Evolutionary conservation across 2,888 invertebrate species (phyloP), one percentile per base, ranked within the genome.

Genomic region (Mesopsocus fuscifrons): DNA sequence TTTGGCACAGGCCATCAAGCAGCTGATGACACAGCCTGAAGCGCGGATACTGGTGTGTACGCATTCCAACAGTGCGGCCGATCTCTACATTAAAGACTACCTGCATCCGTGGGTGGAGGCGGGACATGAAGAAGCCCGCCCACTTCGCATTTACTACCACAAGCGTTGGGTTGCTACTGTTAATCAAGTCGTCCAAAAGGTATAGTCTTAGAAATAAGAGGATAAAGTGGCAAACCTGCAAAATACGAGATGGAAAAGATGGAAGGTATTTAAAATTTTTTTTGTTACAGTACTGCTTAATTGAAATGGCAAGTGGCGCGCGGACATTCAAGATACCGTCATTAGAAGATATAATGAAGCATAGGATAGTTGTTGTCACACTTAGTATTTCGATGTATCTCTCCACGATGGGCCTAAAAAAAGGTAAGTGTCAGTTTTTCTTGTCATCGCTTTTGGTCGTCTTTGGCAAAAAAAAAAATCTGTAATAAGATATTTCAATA

Each of bases 21-120:
- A 77, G 52, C 62, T 82, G 33, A 59, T 80, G 22, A 58, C 65
- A 8, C 73, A 77, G 52, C 63, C 69, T 0, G 66, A 71, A 16
- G 72, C 76, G 20, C 69, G 76, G 53, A 74, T 87, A 42, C 65
- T 87, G 47, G 75, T 87, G 42, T 87, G 85, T 57, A 85, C 85
- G 2, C 84, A 85, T 62, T 84, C 83, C 41, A 85, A 87, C 61
- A 83, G 82, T 53, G 84, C 84, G 11, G 84, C 84, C 8, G 84
- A 85, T 64, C 63, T 84, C 45, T 85, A 85, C 54, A 80, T 85
- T 32, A 79, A 79, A 54, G 83, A 85, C 53, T 85, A 83, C 59
- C 67, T 87, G 44, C 77, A 84, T 61, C 72, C 74, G 1, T 79
- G 77, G 68, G 76, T 79, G 20, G 74, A 74, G 53, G 64, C 63